These are phyloP conservation scores for Darevskia mixta DNA, from an alignment of 2,797 vertebrate species.

Conservation along the genomic window DNA sequence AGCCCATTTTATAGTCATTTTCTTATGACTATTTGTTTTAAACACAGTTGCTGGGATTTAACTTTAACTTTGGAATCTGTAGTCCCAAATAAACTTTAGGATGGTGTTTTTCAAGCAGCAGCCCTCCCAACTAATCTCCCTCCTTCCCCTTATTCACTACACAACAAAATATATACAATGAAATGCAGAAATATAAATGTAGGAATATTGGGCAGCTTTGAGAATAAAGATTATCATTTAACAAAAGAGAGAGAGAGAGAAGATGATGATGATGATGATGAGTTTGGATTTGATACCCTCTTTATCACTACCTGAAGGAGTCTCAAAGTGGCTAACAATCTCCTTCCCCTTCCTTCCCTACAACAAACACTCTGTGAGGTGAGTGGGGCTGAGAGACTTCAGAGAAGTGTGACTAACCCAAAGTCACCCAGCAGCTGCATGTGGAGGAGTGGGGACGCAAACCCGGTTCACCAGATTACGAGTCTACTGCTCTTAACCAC, in stretches of 20 bases:
- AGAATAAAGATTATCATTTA: neutral
- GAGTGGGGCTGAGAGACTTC: no score
- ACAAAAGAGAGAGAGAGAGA: neutral
- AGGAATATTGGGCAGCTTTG: neutral
- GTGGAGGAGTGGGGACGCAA: no score
- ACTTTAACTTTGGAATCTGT: neutral
- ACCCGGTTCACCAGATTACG: no score
- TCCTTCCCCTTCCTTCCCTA: no score
- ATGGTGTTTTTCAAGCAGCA: neutral
- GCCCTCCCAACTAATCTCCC: neutral
- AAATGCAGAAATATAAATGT: neutral
- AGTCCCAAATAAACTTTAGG: neutral
- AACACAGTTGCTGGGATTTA: neutral
- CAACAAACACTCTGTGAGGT: no score
- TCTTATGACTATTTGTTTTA: constrained; percentile 20
- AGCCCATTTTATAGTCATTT: constrained; percentile 28
- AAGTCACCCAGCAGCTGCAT: no score
- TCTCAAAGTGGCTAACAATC: no score
- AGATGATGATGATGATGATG: no score
- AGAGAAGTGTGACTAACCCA: no score
- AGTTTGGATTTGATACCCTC: no score
- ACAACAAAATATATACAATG: neutral
- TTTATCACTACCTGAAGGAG: no score
- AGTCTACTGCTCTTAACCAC: no score
- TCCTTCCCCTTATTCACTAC: neutral